Conservation (phyloP, 2,113 vertebrate species). For the Pygoscelis antarcticus region DNA sequence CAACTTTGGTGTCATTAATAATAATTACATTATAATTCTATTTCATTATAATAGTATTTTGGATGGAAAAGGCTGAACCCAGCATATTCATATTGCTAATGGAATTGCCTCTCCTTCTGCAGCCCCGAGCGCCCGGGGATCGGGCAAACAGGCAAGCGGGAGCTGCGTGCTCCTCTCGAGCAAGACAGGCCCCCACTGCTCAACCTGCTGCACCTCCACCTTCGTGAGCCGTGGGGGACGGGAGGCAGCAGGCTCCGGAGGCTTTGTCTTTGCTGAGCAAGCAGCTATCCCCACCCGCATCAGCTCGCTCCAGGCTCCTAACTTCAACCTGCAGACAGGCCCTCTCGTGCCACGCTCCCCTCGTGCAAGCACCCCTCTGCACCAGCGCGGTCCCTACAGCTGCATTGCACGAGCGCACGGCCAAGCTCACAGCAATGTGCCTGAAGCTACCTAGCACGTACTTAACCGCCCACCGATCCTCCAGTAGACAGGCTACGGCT, state of each 20-base stretch:
- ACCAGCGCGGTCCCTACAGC: fast-evolving
- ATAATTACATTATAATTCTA: not conserved
- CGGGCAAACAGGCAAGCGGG: not conserved
- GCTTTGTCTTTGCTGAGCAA: not conserved
- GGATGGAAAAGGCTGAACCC: not conserved
- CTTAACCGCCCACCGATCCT: no score
- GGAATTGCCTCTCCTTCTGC: not conserved
- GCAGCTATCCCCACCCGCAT: not conserved
- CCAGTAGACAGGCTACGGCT: not conserved
- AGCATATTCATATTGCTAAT: not conserved
- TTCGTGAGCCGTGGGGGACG: fast-evolving
- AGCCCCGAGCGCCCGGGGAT: fast-evolving
- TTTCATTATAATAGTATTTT: not conserved
- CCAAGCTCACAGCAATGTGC: not conserved
- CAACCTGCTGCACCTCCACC: not conserved
- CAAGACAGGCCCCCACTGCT: not conserved
- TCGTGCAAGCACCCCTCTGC: fast-evolving
- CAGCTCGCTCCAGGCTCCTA: fast-evolving
- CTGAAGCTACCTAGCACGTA: fast-evolving
- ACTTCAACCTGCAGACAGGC: not conserved
- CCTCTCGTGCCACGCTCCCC: fast-evolving
- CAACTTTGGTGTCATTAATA: not conserved
- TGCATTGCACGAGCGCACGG: fast-evolving
- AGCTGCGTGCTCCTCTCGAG: not conserved
- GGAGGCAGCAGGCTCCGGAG: not conserved